Evolutionary conservation across 2,797 vertebrate genomes (phyloP).

Genomic region (Microcaecilia unicolor): DNA sequence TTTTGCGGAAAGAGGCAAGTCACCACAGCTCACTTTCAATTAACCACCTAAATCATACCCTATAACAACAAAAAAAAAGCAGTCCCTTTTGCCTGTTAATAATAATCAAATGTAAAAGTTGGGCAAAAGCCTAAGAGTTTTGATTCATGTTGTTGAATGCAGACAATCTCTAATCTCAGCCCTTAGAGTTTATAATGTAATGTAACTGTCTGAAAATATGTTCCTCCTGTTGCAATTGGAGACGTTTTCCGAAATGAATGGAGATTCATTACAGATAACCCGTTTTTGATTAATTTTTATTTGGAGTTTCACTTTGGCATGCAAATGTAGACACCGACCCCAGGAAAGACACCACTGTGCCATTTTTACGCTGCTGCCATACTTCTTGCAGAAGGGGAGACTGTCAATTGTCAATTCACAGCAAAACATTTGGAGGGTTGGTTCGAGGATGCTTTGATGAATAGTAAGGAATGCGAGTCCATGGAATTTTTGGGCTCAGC

Average conservation of each 20-base stretch:
- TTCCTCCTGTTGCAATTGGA: conserved; percentile 23
- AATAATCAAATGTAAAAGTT: conserved; percentile 22
- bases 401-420: conserved; percentile 31
- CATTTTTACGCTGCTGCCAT: conserved; percentile 40
- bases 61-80: conserved; percentile 37
- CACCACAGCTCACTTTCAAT: conserved; percentile 52
- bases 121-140: conserved; percentile 36
- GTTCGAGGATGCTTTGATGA: conserved; percentile 34
- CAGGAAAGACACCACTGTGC: conserved; percentile 12
- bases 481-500: conserved; percentile 17
- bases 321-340: conserved; percentile 26
- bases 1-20: conserved; percentile 39
- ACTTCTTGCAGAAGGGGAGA: conserved; percentile 18
- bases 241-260: conserved; percentile 27
- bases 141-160: conserved; percentile 40
- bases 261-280: conserved; percentile 61
- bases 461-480: conserved; percentile 35
- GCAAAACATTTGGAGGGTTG: conserved; percentile 35
- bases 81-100: conserved; percentile 35
- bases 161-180: conserved; percentile 40
- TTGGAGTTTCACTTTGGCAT: conserved; percentile 52
- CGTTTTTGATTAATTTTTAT: conserved; percentile 53
- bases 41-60: conserved; percentile 56
- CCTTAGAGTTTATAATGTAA: conserved; percentile 31
- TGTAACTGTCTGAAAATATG: conserved; percentile 36